These are phyloP conservation scores for Prinia subflava DNA, from an alignment of 2,113 vertebrate species.

Conservation along the genomic window DNA sequence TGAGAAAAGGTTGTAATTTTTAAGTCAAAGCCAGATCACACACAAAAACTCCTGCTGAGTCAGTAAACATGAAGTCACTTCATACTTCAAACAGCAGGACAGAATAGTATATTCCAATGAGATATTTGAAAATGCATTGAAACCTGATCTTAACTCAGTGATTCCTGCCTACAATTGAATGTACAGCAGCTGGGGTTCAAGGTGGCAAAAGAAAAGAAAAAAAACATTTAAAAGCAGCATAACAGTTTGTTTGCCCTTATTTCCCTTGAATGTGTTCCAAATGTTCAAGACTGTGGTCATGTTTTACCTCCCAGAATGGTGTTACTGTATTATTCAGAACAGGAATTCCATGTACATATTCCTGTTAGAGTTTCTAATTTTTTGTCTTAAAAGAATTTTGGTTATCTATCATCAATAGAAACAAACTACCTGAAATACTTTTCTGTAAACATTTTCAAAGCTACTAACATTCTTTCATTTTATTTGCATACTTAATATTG, in stretches of 20 bases:
- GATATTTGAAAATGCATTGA: background rate
- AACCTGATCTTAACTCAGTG: background rate
- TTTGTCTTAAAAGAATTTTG: background rate
- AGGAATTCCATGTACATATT: background rate
- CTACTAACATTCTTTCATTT: background rate
- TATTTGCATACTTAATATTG: background rate
- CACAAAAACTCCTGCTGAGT: background rate
- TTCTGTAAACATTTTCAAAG: background rate
- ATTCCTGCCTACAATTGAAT: background rate
- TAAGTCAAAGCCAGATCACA: background rate
- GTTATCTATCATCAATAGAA: background rate
- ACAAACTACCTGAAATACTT: background rate
- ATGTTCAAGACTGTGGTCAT: background rate
- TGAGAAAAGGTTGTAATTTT: background rate
- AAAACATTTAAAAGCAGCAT: background rate
- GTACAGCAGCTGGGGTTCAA: background rate
- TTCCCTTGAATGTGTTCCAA: background rate
- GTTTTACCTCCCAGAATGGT: background rate
- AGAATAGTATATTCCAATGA: background rate
- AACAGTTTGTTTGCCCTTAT: background rate
- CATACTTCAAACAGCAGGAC: background rate
- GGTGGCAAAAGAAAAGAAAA: background rate
- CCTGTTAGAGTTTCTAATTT: background rate
- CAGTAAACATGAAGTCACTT: background rate
- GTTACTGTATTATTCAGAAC: background rate